Evolutionary conservation across 2,113 vertebrate genomes (phyloP).

Genomic region (Pholis gunnellus): DNA sequence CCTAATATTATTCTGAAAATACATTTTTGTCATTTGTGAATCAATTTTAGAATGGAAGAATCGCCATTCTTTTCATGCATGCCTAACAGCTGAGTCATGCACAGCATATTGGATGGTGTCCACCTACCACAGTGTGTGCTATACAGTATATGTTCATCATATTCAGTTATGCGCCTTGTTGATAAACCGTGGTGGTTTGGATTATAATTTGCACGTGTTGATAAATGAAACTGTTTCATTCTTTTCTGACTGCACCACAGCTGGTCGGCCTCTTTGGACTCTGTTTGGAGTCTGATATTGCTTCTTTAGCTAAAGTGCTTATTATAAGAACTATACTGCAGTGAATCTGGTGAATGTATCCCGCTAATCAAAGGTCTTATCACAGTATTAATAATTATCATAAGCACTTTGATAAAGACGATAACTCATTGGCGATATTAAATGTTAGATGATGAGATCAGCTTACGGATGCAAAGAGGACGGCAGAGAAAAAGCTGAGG

Average conservation of each 20-base stretch:
- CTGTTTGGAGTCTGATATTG: neutral
- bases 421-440: conserved; percentile 60
- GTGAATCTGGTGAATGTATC: conserved; percentile 24
- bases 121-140: neutral
- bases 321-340: neutral
- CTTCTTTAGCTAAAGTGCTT: neutral
- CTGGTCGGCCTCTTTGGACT: neutral
- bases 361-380: conserved; percentile 34
- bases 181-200: neutral
- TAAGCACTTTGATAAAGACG: conserved; percentile 63
- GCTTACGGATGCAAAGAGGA: conserved; percentile 52
- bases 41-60: neutral
- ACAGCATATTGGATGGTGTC: neutral
- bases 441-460: conserved; percentile 69
- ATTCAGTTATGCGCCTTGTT: neutral
- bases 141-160: neutral
- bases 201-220: neutral
- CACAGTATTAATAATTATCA: conserved; percentile 61
- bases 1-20: too few relatives aligned
- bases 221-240: neutral
- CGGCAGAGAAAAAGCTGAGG: conserved; percentile 52
- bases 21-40: too few relatives aligned
- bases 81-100: neutral
- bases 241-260: neutral
- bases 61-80: neutral